Evolutionary conservation across 2,113 vertebrate species (phyloP).

Genomic region (Ophiodon elongatus): DNA sequence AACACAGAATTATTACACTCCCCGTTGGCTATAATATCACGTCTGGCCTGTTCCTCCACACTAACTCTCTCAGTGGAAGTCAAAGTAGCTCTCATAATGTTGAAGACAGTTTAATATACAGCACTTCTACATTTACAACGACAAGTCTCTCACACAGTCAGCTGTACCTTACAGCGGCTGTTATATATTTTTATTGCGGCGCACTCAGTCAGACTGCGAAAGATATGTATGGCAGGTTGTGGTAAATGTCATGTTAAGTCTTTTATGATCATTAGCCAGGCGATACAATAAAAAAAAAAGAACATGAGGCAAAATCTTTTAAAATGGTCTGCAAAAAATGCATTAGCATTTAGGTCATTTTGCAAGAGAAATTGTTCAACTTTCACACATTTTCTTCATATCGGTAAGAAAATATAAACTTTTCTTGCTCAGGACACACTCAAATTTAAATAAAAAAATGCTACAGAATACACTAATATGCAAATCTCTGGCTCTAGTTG

Average conservation of each 20-base stretch:
- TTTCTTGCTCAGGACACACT: neutral
- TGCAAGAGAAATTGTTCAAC: neutral
- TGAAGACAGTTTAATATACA: slow-evolving; percentile 30
- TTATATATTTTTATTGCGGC: neutral
- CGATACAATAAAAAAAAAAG: neutral
- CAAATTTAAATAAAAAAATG: neutral
- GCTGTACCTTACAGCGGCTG: neutral
- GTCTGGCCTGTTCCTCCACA: neutral
- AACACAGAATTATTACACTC: slow-evolving; percentile 6
- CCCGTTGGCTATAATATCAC: slow-evolving; percentile 8
- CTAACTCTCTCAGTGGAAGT: slow-evolving; percentile 9
- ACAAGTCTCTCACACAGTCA: slow-evolving; percentile 10
- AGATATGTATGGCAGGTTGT: neutral
- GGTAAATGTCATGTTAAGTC: neutral
- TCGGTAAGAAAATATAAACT: neutral
- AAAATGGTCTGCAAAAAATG: neutral
- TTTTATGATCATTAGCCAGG: neutral
- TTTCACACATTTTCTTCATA: neutral
- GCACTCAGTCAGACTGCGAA: neutral
- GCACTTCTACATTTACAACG: slow-evolving; percentile 14
- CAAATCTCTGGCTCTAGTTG: neutral
- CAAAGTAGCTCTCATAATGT: neutral
- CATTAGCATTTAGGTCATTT: neutral
- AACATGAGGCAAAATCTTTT: neutral
- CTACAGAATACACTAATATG: neutral